Base-by-base conservation (phyloP, 2,888 invertebrate species). In the Drosophila birchii region DNA sequence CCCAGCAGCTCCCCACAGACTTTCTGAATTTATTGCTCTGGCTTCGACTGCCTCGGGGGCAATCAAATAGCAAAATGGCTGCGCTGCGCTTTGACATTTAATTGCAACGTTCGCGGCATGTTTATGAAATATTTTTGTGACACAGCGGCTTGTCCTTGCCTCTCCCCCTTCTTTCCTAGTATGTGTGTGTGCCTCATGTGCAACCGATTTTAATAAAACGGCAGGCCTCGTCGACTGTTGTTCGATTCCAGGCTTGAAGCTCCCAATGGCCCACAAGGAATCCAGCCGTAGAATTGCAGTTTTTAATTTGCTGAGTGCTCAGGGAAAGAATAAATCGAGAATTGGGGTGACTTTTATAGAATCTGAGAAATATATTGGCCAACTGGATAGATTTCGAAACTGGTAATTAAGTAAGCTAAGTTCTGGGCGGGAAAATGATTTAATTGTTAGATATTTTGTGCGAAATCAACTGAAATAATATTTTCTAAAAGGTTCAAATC, bases 21-120 rank as follows among this genome's bases (percentile, higher is more conserved):
- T 38, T 68, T 0, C 51, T 34, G 57, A 74, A 75, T 78, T 78
- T 78, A 78, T 78, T 78, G 78, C 78, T 38, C 74, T 54, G 43
- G 49, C 73, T 61, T 72, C 73, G 43, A 56, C 57, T 39, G 73
- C 70, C 75, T 64, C 60, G 23, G 41, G 41, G 75, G 78, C 78
- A 70, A 74, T 78, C 70, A 74, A 78, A 63, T 64, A 68, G 62
- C 67, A 67, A 70, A 78, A 60, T 74, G 60, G 69, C 45, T 70
- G 63, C 36, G 45, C 63, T 57, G 72, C 83, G 45, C 63, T 85
- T 81, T 85, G 82, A 79, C 78, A 87, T 85, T 85, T 87, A 82
- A 85, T 80, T 87, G 80, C 78, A 51, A 57, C 51, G 64, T 62
- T 47, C 47, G 60, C 43, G 59, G 72, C 58, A 72, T 78, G 72